Percentiles rank a stretch among this genome's conserved stretches.
Conservation (phyloP, 2,113 vertebrate genomes). For the Astur gentilis region DNA sequence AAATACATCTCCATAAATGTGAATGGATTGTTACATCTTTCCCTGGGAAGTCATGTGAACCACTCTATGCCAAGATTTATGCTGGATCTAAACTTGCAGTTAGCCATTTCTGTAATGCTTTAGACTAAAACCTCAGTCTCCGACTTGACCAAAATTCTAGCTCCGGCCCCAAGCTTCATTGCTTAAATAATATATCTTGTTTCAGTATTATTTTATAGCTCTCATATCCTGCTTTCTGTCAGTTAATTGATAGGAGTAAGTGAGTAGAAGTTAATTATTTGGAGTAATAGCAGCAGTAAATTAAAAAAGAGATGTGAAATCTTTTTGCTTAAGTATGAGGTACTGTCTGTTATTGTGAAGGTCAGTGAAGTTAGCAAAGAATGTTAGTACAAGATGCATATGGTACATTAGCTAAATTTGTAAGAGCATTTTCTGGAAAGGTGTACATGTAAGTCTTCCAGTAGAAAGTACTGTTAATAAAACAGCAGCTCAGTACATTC, state of each 20-base stretch:
- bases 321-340: background rate
- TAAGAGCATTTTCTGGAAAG: constrained; percentile 24
- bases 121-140: background rate
- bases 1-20: background rate
- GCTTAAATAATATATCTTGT: background rate
- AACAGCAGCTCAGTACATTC: background rate
- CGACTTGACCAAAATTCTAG: background rate
- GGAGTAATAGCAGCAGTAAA: background rate
- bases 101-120: background rate
- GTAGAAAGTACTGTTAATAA: background rate
- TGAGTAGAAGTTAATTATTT: background rate
- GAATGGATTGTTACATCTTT: background rate
- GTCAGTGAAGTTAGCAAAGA: background rate
- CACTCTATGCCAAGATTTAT: background rate
- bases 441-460: background rate
- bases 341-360: background rate
- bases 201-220: background rate
- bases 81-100: background rate
- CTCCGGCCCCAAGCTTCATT: background rate
- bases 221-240: background rate
- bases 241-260: background rate
- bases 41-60: background rate
- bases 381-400: background rate
- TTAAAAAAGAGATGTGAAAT: background rate
- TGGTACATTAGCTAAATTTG: background rate